Conservation (phyloP, 2,113 vertebrate species). For the Pleuronectes platessa region DNA sequence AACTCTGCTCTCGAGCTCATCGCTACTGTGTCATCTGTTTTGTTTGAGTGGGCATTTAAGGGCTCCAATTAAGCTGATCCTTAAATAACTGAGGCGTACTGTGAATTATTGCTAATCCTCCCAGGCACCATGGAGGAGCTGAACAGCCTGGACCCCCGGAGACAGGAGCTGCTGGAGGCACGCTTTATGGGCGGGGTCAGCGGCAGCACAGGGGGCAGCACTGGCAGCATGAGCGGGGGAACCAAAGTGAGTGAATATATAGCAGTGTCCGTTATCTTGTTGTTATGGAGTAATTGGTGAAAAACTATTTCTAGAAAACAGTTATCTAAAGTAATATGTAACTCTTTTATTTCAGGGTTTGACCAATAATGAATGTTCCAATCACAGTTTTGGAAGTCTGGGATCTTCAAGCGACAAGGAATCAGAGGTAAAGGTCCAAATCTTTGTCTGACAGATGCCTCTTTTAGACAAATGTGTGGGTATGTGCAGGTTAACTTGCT, state of each 20-base stretch:
- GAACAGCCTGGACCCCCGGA: slow-evolving; percentile 98
- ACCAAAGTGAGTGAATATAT: slow-evolving; percentile 90
- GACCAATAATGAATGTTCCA: slow-evolving; percentile 99
- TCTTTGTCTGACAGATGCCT: no score
- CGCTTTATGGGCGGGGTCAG: slow-evolving; percentile 97
- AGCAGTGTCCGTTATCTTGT: background rate
- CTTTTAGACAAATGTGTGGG: no score
- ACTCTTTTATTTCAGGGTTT: slow-evolving; percentile 84
- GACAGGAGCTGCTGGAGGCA: slow-evolving; percentile 97
- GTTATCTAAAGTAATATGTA: background rate
- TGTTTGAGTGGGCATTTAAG: slow-evolving; percentile 20
- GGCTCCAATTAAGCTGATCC: slow-evolving; percentile 29
- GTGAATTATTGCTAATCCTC: slow-evolving; percentile 40
- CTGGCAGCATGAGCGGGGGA: slow-evolving; percentile 95
- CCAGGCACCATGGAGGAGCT: slow-evolving; percentile 99
- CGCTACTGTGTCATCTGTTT: slow-evolving; percentile 17
- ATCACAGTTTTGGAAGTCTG: slow-evolving; percentile 98
- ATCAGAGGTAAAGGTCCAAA: slow-evolving; percentile 84
- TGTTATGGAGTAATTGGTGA: background rate
- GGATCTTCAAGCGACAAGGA: slow-evolving; percentile 99
- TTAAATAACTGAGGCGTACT: slow-evolving; percentile 31
- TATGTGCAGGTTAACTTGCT: no score
- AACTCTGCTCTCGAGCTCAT: slow-evolving; percentile 7
- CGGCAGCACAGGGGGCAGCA: slow-evolving; percentile 94
- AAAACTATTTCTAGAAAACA: background rate